phyloP scores from a whole-genome alignment of 2,888 invertebrate genomes.

The Coenonympha glycerion region DNA sequence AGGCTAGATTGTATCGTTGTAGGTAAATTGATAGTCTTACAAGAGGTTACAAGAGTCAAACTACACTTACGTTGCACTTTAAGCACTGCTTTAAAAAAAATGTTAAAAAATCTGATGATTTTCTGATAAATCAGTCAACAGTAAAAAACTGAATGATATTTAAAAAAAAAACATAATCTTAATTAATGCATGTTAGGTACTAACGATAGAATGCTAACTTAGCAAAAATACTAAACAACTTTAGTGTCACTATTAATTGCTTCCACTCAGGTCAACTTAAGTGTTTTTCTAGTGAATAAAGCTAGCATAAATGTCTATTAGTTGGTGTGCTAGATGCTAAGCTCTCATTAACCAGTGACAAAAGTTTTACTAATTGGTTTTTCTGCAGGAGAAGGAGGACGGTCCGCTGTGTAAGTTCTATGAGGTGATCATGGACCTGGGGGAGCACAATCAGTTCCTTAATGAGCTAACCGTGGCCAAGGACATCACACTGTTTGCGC shows the following conservation, averaged over 20 bases:
- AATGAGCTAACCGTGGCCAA: slow-evolving; percentile 80
- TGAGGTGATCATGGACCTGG: slow-evolving; percentile 85
- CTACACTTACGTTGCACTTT: no score
- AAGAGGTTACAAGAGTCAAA: no score
- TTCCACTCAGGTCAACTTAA: not conserved
- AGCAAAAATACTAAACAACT: not conserved
- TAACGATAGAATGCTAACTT: not conserved
- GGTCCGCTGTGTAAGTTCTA: slow-evolving; percentile 87
- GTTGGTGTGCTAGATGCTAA: not conserved
- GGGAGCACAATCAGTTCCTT: slow-evolving; percentile 81
- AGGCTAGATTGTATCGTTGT: no score
- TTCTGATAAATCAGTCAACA: no score
- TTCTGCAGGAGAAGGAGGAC: slow-evolving; percentile 62
- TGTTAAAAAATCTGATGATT: no score
- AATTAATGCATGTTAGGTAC: no score
- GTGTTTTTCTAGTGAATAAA: not conserved
- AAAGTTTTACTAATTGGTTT: slow-evolving; percentile 5
- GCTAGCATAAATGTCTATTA: not conserved
- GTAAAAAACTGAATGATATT: no score
- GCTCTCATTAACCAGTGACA: not conserved
- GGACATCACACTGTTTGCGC: slow-evolving; percentile 90
- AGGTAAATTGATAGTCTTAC: no score
- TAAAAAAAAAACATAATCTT: no score
- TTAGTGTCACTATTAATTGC: not conserved
- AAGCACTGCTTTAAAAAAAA: not conserved